Evolutionary conservation across 2,888 invertebrate species (phyloP), one percentile per base, ranked within the genome.

Genomic region (Plebejus argus): DNA sequence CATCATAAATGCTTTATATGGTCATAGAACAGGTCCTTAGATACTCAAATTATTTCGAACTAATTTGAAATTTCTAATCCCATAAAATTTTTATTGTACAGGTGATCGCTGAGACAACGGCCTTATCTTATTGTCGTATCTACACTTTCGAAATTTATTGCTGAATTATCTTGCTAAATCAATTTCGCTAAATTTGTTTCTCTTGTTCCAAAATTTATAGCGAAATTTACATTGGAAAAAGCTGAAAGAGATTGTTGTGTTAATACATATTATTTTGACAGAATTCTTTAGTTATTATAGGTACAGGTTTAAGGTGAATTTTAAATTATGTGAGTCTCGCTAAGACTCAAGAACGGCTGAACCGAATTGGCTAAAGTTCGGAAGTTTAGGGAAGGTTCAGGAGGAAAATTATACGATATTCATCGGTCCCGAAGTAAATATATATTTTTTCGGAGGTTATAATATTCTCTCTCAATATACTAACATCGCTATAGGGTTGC

Each of bases 21-120:
- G 23, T 6, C 66, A 33, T 66, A 66, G 66, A 66, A 66, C 66
- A 66, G 66, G 66, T 66, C 66, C 66, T 61, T 61, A 61, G 28
- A 15, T 23, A 23, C 61, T 61, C 23, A 23, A 23, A 23, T 28
- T 28, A 66, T 33, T 66, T 33, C 28, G 28, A 28, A 33, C 28
- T 66, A 66, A 66, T 66, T 66, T 33, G 28, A 1, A 15, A 33
- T 66, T 66, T 33, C 66, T 0, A 15, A 33, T 20, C 28, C 66
- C 66, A 66, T 66, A 66, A 66, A 66, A 66, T 66, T 33, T 66
- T 28, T 66, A 5, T 15, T 18, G 28, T 28, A 1, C 66, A 66
- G 18, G 66, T 33, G 28, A 33, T 33, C 18, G 61, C 12, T 23
- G 10, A 66, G 61, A 66, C 61, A 33, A 33, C 66, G 15, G 23